A percentile compares a stretch with the other conserved stretches of the same genome.
phyloP scores from a whole-genome alignment of 2,888 invertebrate genomes.

The Oconnorella tubifera region DNA sequence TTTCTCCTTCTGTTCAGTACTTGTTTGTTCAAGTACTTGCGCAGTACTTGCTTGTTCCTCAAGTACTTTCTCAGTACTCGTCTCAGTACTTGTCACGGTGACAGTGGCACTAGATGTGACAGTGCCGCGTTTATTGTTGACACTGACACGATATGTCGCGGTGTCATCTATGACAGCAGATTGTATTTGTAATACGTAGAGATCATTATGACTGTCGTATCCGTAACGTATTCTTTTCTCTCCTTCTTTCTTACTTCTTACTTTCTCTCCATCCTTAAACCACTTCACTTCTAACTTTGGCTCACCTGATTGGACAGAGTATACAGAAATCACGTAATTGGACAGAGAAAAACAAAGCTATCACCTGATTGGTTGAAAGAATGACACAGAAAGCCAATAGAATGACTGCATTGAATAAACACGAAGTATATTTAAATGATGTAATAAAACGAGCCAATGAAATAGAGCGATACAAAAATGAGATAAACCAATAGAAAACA shows the following conservation, averaged over 20 bases:
- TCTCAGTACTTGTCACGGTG: not conserved
- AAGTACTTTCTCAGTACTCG: too few species aligned
- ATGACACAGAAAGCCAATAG: too few species aligned
- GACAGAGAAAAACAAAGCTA: too few species aligned
- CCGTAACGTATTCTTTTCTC: conserved; percentile 17
- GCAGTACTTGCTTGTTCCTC: not conserved
- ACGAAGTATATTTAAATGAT: too few species aligned
- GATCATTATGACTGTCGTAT: conserved; percentile 32
- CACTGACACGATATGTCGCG: conserved; percentile 40
- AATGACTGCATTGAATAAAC: too few species aligned
- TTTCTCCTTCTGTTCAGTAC: not conserved
- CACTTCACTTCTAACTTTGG: conserved; percentile 35
- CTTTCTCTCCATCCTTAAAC: conserved; percentile 33
- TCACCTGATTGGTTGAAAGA: too few species aligned
- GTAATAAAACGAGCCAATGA: too few species aligned
- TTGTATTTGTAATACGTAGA: conserved; percentile 36
- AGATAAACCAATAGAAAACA: too few species aligned
- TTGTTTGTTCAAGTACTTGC: not conserved
- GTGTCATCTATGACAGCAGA: conserved; percentile 36
- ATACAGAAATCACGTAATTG: too few species aligned
- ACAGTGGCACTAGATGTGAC: not conserved
- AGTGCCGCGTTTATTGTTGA: conserved; percentile 13
- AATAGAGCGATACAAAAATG: too few species aligned
- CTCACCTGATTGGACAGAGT: conserved; percentile 9
- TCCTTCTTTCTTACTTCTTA: conserved; percentile 22